Evolutionary conservation across 2,113 vertebrate species (phyloP).

Genomic region (Pelecanus crispus): DNA sequence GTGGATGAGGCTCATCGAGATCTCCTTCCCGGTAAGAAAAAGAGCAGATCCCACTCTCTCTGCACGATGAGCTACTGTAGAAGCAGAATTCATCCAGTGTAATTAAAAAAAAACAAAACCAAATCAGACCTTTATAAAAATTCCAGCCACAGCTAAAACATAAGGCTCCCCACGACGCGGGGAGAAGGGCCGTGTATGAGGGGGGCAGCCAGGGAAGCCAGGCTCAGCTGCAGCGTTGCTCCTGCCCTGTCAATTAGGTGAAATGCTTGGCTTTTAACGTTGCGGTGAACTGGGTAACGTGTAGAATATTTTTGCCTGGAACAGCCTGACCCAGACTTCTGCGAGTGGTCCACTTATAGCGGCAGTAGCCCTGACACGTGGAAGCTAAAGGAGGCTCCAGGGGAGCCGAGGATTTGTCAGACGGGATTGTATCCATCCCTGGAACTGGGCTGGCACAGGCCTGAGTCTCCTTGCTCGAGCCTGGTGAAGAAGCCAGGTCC

Average conservation of each 20-base stretch:
- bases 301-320: not conserved
- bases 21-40: not conserved
- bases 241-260: not conserved
- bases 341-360: not conserved
- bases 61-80: not conserved
- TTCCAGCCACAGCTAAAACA: not conserved
- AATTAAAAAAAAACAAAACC: not conserved
- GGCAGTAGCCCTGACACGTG: not conserved
- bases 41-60: not conserved
- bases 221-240: not conserved
- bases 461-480: not conserved
- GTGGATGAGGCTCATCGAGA: not conserved
- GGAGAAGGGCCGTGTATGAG: not conserved
- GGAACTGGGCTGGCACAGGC: not conserved
- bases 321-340: not conserved
- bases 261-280: not conserved
- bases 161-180: fast-evolving
- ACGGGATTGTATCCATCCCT: not conserved
- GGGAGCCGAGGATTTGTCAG: not conserved
- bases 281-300: not conserved
- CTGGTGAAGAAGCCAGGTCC: not conserved
- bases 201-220: not conserved
- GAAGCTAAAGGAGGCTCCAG: not conserved
- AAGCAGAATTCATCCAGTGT: not conserved
- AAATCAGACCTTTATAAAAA: not conserved